phyloP scores from a whole-genome alignment of 2,113 vertebrate genomes.

The Dipodomys ordii region DNA sequence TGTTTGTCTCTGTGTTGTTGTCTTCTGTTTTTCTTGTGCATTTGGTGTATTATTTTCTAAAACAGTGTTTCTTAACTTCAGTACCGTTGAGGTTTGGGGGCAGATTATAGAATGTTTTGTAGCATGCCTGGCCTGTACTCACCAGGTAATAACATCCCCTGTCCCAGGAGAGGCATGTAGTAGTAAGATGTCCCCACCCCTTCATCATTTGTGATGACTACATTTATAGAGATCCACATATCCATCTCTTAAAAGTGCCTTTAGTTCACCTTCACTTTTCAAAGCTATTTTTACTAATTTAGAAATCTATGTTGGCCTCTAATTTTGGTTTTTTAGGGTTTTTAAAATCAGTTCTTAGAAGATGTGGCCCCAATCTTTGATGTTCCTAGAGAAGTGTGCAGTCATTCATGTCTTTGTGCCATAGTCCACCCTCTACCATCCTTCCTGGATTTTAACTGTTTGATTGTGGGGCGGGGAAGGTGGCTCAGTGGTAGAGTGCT shows the following conservation, averaged over 20 bases:
- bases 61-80: not conserved
- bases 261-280: not conserved
- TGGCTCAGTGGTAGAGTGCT: too few species aligned
- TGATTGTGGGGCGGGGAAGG: too few species aligned
- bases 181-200: not conserved
- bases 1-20: too few species aligned
- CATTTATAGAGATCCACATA: not conserved
- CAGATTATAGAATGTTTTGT: not conserved
- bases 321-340: not conserved
- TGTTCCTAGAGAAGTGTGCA: not conserved
- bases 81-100: not conserved
- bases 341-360: not conserved
- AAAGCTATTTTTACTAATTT: not conserved
- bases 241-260: not conserved
- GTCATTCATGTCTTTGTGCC: not conserved
- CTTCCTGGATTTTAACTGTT: not conserved
- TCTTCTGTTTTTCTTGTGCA: not conserved
- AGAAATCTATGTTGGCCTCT: not conserved
- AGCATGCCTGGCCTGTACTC: not conserved
- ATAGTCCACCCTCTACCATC: fast-evolving
- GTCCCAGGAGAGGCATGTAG: too few species aligned
- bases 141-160: too few species aligned
- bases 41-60: not conserved
- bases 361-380: not conserved
- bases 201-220: not conserved